Evolutionary conservation across 2,888 invertebrate species (phyloP).

Genomic region (Tetranychus piercei): DNA sequence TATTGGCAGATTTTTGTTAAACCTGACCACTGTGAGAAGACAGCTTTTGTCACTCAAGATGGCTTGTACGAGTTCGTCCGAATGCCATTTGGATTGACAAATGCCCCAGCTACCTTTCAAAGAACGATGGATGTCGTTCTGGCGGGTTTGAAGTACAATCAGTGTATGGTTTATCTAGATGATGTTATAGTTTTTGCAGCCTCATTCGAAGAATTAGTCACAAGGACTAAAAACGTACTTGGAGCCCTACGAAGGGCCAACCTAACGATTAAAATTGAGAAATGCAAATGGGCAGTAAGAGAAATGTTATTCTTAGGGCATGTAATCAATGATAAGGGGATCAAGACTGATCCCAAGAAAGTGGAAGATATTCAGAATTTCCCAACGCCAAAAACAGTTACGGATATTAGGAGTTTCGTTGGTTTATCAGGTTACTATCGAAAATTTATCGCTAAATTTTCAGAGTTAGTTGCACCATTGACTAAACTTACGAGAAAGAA

Average conservation of each 20-base stretch:
- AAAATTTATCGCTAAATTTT: constrained; percentile 4
- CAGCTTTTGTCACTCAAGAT: constrained; percentile 14
- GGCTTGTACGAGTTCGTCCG: constrained; percentile 5
- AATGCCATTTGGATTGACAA: constrained; percentile 16
- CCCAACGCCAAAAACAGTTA: constrained; percentile 16
- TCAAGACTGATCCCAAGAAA: constrained; percentile 15
- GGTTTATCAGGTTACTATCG: constrained; percentile 7
- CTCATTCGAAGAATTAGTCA: constrained; percentile 1
- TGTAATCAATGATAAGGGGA: constrained; percentile 2
- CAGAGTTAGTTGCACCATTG: not conserved
- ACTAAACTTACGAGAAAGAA: not conserved
- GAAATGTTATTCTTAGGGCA: constrained; percentile 11
- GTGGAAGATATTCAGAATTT: constrained; percentile 4
- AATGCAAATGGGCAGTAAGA: constrained; percentile 10
- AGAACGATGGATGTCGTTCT: constrained; percentile 13
- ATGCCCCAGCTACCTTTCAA: constrained; percentile 10
- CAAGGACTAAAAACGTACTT: not conserved
- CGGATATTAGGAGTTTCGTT: constrained; percentile 7
- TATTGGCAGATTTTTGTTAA: constrained; percentile 12
- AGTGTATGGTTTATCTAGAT: constrained; percentile 14
- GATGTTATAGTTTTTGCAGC: constrained; percentile 12
- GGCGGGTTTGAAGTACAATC: not conserved
- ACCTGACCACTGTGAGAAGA: not conserved
- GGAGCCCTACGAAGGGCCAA: not conserved
- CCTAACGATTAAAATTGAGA: constrained; percentile 7